phyloP scores from a whole-genome alignment of 2,113 vertebrate species.

The Cisticola juncidis region DNA sequence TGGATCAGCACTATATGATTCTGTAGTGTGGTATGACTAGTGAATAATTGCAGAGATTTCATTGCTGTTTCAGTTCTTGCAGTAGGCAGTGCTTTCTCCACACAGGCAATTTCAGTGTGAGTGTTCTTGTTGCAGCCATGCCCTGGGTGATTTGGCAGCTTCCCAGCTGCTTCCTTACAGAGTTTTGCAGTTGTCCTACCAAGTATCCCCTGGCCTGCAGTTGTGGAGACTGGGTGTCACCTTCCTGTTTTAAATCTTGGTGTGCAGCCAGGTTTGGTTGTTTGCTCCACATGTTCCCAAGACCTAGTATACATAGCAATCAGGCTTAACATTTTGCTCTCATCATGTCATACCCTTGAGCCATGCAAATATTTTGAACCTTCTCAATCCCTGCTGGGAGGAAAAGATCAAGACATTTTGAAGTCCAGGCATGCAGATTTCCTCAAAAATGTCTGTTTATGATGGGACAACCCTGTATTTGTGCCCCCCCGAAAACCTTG shows the following conservation, averaged over 20 bases:
- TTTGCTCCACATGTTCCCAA: not conserved
- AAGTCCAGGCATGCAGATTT: not conserved
- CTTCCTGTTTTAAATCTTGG: slow-evolving; percentile 53
- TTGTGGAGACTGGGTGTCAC: slow-evolving; percentile 35
- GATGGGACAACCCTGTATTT: not conserved
- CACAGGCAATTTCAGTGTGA: not conserved
- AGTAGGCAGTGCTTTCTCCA: not conserved
- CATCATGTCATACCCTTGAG: not conserved
- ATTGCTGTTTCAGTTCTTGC: not conserved
- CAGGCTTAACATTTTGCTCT: slow-evolving; percentile 52
- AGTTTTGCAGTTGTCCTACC: slow-evolving; percentile 33
- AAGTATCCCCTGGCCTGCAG: not conserved
- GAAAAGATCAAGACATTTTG: slow-evolving; percentile 9
- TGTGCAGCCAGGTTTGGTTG: slow-evolving; percentile 48
- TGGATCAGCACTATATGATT: not conserved
- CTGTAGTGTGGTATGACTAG: not conserved
- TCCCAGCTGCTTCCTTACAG: not conserved
- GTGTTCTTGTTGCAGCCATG: not conserved
- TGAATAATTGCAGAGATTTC: not conserved
- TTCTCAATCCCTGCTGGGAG: not conserved
- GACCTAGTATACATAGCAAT: slow-evolving; percentile 16
- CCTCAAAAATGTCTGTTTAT: not conserved
- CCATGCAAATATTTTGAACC: not conserved
- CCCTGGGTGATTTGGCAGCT: slow-evolving; percentile 1
- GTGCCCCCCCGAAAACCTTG: not conserved